phyloP scores from a whole-genome alignment of 2,797 vertebrate species.

The Atherinosoma microstoma region DNA sequence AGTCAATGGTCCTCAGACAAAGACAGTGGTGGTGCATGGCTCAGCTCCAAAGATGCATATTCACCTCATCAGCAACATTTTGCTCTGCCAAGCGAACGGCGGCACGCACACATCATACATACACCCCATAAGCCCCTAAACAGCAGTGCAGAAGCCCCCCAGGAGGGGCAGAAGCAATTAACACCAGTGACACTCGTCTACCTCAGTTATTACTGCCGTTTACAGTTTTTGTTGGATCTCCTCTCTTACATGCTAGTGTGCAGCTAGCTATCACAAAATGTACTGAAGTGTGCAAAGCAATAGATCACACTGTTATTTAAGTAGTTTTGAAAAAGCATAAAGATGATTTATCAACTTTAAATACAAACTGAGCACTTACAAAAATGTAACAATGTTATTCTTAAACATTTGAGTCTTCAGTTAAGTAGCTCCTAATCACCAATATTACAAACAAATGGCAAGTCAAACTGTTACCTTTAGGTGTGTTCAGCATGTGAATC shows the following conservation, averaged over 20 bases:
- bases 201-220: constrained; percentile 55
- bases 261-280: constrained; percentile 10
- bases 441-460: constrained; percentile 19
- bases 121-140: not conserved
- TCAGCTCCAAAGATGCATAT: constrained; percentile 61
- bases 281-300: not conserved
- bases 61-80: constrained; percentile 71
- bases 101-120: not conserved
- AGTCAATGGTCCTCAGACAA: constrained; percentile 68
- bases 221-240: not conserved
- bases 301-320: constrained; percentile 6
- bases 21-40: constrained; percentile 67
- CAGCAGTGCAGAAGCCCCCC: constrained; percentile 40
- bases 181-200: constrained; percentile 31
- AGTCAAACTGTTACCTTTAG: constrained; percentile 58
- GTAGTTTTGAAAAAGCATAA: constrained; percentile 9
- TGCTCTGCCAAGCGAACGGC: constrained; percentile 18
- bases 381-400: constrained; percentile 1
- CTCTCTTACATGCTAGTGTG: constrained; percentile 15
- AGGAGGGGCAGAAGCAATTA: constrained; percentile 62
- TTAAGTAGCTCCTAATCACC: not conserved
- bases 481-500: constrained; percentile 25
- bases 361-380: not conserved
- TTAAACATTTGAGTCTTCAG: not conserved
- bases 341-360: constrained; percentile 2